Conservation (phyloP, 2,888 invertebrate species). For the Limnephilus rhombicus region DNA sequence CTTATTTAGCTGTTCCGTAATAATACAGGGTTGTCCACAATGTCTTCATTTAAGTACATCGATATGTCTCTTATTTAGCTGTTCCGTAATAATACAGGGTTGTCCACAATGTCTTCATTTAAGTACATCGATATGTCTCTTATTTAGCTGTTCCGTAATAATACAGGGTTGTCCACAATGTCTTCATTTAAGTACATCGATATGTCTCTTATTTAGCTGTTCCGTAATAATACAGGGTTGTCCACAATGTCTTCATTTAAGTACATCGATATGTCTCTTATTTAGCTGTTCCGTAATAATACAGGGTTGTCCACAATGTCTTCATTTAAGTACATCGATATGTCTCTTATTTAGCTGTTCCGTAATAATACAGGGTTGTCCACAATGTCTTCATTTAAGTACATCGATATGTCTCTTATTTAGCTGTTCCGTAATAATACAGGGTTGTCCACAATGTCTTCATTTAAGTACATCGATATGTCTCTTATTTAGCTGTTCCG, state of each 20-base stretch:
- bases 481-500: not conserved
- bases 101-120: not conserved
- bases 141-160: not conserved
- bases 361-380: not conserved
- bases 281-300: not conserved
- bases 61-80: not conserved
- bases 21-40: not conserved
- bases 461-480: not conserved
- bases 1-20: not conserved
- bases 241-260: not conserved
- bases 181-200: not conserved
- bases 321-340: not conserved
- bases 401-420: not conserved
- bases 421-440: not conserved
- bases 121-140: not conserved
- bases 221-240: not conserved
- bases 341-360: not conserved
- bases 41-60: not conserved
- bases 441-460: not conserved
- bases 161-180: not conserved
- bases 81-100: not conserved
- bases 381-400: not conserved
- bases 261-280: not conserved
- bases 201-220: not conserved
- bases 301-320: not conserved